Percentiles rank a stretch among this genome's conserved stretches.
These are phyloP conservation scores for Rhamphomyia laevipes DNA, from an alignment of 2,888 invertebrate species.

Conservation along the genomic window DNA sequence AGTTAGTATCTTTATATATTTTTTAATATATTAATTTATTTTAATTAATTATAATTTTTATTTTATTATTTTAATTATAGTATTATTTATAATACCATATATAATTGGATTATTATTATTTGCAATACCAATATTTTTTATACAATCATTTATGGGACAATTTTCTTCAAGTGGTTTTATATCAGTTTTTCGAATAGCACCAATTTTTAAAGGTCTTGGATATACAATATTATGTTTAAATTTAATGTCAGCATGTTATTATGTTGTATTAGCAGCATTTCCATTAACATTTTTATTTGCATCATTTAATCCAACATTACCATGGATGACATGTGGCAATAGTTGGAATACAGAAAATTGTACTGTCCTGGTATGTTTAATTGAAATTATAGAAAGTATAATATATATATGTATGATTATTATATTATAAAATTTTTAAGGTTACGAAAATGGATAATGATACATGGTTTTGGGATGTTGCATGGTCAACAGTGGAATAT, in stretches of 20 bases:
- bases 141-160: slow-evolving; percentile 72
- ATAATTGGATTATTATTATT: slow-evolving; percentile 56
- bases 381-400: no score
- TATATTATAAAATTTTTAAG: neutral
- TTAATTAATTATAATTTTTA: neutral
- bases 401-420: neutral
- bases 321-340: slow-evolving; percentile 69
- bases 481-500: neutral
- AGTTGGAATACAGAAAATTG: slow-evolving; percentile 74
- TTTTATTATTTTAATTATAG: slow-evolving; percentile 1
- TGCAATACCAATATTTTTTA: slow-evolving; percentile 70
- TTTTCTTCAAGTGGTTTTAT: slow-evolving; percentile 66
- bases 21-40: neutral
- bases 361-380: slow-evolving; percentile 5
- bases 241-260: neutral
- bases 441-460: neutral
- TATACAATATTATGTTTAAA: slow-evolving; percentile 32
- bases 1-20: slow-evolving; percentile 22
- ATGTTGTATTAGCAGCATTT: slow-evolving; percentile 16
- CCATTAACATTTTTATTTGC: slow-evolving; percentile 62
- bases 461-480: neutral
- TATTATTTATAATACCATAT: slow-evolving; percentile 11
- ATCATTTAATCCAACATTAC: slow-evolving; percentile 50
- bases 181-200: slow-evolving; percentile 63
- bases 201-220: slow-evolving; percentile 81